Evolutionary conservation across 1,140 invertebrate genomes (phyloP), one percentile per base, ranked within the genome.

Genomic region (Hylaeus anthracinus): DNA sequence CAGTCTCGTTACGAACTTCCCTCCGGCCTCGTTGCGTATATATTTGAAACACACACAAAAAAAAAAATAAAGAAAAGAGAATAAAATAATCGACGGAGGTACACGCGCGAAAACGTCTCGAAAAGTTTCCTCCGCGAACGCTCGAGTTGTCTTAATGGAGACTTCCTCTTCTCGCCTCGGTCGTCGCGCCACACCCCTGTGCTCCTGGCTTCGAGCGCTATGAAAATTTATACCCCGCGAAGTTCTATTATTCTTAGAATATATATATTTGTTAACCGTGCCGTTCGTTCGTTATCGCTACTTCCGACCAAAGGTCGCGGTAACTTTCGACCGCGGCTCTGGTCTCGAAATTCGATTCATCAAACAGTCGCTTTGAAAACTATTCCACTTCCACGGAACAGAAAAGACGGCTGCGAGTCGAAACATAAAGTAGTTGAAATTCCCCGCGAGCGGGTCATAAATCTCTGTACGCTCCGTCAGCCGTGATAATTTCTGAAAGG

Each of bases 1-100:
- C n/a, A 9, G 63, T 41, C 64, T 74, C 72, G 71, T 80, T 74
- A 80, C 41, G 2, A 80, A 80, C 56, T 74, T 75, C 37, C 9
- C n/a, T 15, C 12, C 61, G 14, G 37, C 1, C 12, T 45, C 26
- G 10, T 41, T 61, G 12, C n/a, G 51, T 51, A 9, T 9, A 41
- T 39, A 41, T 70, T 64, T 12, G 26, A 26, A 26, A 26, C 26
- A 26, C 26, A 26, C 26, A 26, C 26, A 26, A 26, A 26, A 26
- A 26, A 26, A 26, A 26, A 26, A 26, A 26, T 26, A 15, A 39
- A 41, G 1, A 39, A 43, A 64, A 43, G 48, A 78, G 63, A 78
- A 78, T 63, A 41, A 76, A 76, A 71, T 72, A 61, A 78, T 78
- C 75, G 45, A n/a, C 37, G n/a, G 14, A 15, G 66, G 15, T 15